These are phyloP conservation scores for Lacanobia wlatinum DNA, from an alignment of 2,888 invertebrate genomes.

Conservation along the genomic window DNA sequence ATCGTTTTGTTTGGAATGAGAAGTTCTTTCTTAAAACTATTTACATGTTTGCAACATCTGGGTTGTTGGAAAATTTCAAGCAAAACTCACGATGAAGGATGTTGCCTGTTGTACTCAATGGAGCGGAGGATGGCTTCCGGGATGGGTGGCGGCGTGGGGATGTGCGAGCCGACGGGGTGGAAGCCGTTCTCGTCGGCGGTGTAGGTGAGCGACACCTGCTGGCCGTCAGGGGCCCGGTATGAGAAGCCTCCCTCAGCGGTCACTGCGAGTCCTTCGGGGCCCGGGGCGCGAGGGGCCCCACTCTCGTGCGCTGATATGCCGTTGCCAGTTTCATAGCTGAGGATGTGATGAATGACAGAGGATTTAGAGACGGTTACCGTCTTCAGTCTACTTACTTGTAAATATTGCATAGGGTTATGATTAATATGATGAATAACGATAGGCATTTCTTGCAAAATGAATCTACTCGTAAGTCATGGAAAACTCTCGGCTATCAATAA, in stretches of 20 bases:
- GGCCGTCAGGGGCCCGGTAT: conserved; percentile 92
- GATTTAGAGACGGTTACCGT: background rate
- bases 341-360: background rate
- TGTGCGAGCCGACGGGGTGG: conserved; percentile 90
- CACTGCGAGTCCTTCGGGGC: conserved; percentile 85
- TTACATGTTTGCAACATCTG: too few relatives aligned
- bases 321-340: conserved; percentile 91
- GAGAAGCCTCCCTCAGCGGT: conserved; percentile 92
- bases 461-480: too few relatives aligned
- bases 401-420: background rate
- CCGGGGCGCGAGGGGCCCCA: conserved; percentile 88
- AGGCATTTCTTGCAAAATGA: too few relatives aligned
- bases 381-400: background rate
- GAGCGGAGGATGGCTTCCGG: conserved; percentile 89
- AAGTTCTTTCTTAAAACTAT: background rate
- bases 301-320: conserved; percentile 91
- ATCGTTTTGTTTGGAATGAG: background rate
- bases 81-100: conserved; percentile 79
- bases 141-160: conserved; percentile 91
- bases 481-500: background rate
- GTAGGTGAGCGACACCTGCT: conserved; percentile 91
- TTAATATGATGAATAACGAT: too few relatives aligned
- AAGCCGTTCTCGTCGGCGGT: conserved; percentile 93
- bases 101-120: conserved; percentile 81
- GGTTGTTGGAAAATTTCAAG: background rate